Percentiles rank a stretch among this genome's conserved stretches.
Conservation (phyloP, 1,140 invertebrate species). For the Stenopsyche tienmushanensis region DNA sequence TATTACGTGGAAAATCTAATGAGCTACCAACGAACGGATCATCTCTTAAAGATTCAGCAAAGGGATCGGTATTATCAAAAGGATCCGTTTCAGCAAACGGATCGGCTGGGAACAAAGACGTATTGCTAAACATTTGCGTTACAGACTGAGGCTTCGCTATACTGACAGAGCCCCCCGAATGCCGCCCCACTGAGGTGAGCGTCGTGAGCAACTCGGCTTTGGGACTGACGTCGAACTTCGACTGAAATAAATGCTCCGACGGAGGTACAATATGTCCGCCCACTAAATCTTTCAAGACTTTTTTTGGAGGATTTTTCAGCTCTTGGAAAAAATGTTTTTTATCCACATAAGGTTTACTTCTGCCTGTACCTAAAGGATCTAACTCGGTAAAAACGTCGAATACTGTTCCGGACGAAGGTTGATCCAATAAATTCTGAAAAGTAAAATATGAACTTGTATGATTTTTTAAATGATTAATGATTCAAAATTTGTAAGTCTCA, state of each 20-base stretch:
- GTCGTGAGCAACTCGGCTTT: constrained; percentile 48
- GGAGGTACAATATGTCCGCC: constrained; percentile 23
- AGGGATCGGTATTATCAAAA: constrained; percentile 66
- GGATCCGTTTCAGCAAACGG: constrained; percentile 72
- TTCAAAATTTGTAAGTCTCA: neutral
- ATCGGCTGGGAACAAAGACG: constrained; percentile 57
- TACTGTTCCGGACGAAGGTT: constrained; percentile 45
- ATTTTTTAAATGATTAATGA: neutral
- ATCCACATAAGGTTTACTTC: constrained; percentile 88
- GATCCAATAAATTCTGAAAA: constrained; percentile 32
- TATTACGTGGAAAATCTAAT: constrained; percentile 23
- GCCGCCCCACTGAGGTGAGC: constrained; percentile 52
- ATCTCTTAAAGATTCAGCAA: constrained; percentile 58
- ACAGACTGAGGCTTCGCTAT: constrained; percentile 48
- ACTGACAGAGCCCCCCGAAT: constrained; percentile 53
- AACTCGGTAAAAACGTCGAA: constrained; percentile 88
- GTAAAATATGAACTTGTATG: constrained; percentile 6
- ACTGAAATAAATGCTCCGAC: constrained; percentile 31
- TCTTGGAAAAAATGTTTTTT: constrained; percentile 95
- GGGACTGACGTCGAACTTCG: constrained; percentile 44
- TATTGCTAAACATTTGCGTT: constrained; percentile 37
- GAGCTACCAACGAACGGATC: constrained; percentile 60
- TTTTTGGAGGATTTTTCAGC: constrained; percentile 89
- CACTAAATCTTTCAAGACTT: constrained; percentile 82
- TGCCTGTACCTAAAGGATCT: constrained; percentile 86